Evolutionary conservation across 2,797 vertebrate species (phyloP).

Genomic region (Bovichtus variegatus): DNA sequence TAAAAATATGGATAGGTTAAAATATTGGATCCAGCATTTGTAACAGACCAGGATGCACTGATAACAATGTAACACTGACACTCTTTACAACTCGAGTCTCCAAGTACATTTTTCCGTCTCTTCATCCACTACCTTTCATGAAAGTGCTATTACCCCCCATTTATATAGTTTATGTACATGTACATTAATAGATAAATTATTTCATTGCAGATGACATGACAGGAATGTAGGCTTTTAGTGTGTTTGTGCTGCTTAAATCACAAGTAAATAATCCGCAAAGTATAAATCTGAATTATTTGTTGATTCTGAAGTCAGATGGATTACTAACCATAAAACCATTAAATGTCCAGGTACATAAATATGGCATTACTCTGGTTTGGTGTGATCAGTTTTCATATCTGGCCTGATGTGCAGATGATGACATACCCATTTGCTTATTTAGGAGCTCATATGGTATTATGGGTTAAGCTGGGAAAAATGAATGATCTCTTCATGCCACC

Average conservation of each 20-base stretch:
- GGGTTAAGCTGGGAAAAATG: background rate
- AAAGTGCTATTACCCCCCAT: conserved; percentile 43
- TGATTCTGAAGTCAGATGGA: conserved; percentile 9
- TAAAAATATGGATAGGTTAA: background rate
- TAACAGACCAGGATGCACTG: conserved; percentile 49
- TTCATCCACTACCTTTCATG: background rate
- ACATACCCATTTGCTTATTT: background rate
- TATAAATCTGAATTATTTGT: conserved; percentile 4
- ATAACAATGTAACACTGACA: conserved; percentile 48
- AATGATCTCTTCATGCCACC: conserved; percentile 9
- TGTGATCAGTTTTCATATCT: background rate
- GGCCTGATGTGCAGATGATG: background rate
- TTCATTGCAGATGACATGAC: conserved; percentile 17
- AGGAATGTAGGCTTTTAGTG: background rate
- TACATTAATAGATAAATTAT: conserved; percentile 22
- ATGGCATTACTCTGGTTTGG: background rate
- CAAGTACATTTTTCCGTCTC: background rate
- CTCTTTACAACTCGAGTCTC: conserved; percentile 10
- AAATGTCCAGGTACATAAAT: background rate
- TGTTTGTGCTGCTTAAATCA: conserved; percentile 13
- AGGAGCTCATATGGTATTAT: background rate
- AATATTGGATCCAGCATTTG: conserved; percentile 23
- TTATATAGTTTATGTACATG: conserved; percentile 17
- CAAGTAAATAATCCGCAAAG: conserved; percentile 17
- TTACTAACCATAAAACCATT: conserved; percentile 8